A percentile compares a stretch with the other conserved stretches of the same genome.
These are phyloP conservation scores for Limanda limanda DNA, from an alignment of 2,113 vertebrate species.

Conservation along the genomic window DNA sequence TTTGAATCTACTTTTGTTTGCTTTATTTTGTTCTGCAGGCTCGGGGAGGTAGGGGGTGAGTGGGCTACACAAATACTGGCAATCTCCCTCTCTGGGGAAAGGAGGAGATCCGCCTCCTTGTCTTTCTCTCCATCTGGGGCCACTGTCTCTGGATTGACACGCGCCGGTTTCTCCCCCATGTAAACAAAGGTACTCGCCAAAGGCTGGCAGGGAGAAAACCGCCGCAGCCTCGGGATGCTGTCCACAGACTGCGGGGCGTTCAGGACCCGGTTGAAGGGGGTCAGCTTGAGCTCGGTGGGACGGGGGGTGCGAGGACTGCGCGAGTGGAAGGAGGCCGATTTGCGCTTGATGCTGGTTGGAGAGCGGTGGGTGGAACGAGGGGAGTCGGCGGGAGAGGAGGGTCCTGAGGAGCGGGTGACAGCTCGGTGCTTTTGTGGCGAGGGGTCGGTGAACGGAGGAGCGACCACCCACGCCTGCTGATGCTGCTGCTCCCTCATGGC, in stretches of 20 bases:
- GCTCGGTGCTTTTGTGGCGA: conserved; percentile 89
- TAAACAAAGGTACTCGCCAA: conserved; percentile 90
- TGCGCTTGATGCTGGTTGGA: conserved; percentile 89
- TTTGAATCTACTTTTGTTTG: conserved; percentile 22
- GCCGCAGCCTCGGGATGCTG: conserved; percentile 92
- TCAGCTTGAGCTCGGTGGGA: conserved; percentile 93
- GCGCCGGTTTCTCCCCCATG: conserved; percentile 87
- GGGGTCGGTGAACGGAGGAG: conserved; percentile 86
- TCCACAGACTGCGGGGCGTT: conserved; percentile 94
- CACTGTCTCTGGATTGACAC: conserved; percentile 57
- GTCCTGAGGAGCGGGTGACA: conserved; percentile 84
- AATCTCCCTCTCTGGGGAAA: conserved; percentile 75
- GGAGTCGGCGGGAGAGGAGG: conserved; percentile 87
- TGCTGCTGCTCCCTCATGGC: conserved; percentile 95
- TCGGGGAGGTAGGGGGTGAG: conserved; percentile 52
- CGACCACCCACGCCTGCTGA: conserved; percentile 91
- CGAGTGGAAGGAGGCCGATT: conserved; percentile 88
- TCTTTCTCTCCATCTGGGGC: conserved; percentile 68
- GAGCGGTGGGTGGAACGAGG: conserved; percentile 88
- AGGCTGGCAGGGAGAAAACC: conserved; percentile 94
- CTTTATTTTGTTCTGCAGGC: conserved; percentile 38
- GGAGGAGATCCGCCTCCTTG: conserved; percentile 68
- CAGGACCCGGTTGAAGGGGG: conserved; percentile 91
- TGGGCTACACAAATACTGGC: conserved; percentile 28
- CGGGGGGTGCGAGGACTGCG: conserved; percentile 90